A percentile compares a stretch with the other conserved stretches of the same genome.
Evolutionary conservation across 2,888 invertebrate genomes (phyloP).

Genomic region (Steinernema carpocapsae): DNA sequence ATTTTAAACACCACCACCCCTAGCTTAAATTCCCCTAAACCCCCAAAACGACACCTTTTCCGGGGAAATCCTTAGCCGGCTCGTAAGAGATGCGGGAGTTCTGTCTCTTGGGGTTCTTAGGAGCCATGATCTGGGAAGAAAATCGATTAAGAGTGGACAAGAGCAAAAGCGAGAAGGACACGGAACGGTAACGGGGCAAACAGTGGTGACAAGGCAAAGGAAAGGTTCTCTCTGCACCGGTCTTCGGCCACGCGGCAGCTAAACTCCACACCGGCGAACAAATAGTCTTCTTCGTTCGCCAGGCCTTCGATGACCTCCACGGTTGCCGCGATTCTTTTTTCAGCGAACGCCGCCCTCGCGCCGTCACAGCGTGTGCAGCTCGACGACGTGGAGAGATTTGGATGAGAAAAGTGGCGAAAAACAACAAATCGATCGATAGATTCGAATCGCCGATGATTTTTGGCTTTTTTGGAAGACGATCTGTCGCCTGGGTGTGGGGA

Average conservation of each 20-base stretch:
- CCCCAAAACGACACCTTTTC: conserved; percentile 53
- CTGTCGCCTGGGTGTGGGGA: too few species aligned
- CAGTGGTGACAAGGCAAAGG: background rate
- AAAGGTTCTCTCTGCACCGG: background rate
- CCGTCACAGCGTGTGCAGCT: conserved; percentile 19
- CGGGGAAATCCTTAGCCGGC: conserved; percentile 64
- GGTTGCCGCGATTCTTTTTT: conserved; percentile 13
- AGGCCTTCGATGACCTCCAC: conserved; percentile 12
- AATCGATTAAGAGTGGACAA: conserved; percentile 9
- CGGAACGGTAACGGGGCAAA: conserved; percentile 5
- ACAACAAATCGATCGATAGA: conserved; percentile 31
- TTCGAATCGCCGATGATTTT: background rate
- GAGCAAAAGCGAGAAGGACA: background rate
- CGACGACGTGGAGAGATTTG: conserved; percentile 34
- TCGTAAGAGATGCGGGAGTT: conserved; percentile 45
- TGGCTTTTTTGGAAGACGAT: background rate
- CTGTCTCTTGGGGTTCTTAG: conserved; percentile 10
- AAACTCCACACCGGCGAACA: conserved; percentile 19
- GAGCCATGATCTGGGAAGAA: conserved; percentile 20
- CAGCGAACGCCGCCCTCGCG: conserved; percentile 33
- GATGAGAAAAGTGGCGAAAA: conserved; percentile 25
- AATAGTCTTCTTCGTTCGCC: conserved; percentile 18
- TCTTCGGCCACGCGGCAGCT: conserved; percentile 26
- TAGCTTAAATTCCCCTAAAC: background rate
- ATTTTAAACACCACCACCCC: conserved; percentile 5